Conservation (phyloP, 2,113 vertebrate genomes). For the Elachura formosa region DNA sequence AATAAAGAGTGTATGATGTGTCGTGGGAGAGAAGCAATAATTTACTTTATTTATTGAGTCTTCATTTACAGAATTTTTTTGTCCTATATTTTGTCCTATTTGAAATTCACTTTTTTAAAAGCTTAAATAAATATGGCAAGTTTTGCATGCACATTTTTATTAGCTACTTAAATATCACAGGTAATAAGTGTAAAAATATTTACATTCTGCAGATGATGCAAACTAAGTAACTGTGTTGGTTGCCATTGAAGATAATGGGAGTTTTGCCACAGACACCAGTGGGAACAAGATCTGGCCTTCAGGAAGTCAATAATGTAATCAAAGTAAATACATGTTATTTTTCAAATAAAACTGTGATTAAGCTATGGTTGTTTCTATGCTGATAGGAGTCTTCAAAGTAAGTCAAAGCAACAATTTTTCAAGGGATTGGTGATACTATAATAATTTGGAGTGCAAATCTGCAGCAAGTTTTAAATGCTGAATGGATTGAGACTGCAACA, state of each 20-base stretch:
- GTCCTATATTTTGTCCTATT: conserved; percentile 3
- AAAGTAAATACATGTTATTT: conserved; percentile 1
- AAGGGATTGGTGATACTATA: not conserved
- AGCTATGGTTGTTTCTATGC: not conserved
- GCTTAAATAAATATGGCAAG: conserved; percentile 9
- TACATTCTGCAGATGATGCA: conserved; percentile 35
- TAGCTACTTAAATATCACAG: conserved; percentile 35
- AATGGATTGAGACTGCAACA: not conserved
- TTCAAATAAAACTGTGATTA: not conserved
- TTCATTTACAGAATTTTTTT: not conserved
- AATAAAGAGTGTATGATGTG: not conserved
- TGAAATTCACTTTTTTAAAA: conserved; percentile 26
- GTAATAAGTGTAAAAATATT: conserved; percentile 43
- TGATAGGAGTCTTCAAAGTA: not conserved
- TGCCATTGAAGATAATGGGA: not conserved
- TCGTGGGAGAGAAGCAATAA: not conserved
- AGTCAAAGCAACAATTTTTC: not conserved
- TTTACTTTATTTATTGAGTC: not conserved
- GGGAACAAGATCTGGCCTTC: not conserved
- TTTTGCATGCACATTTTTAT: conserved; percentile 43
- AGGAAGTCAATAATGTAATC: not conserved
- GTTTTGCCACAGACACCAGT: not conserved
- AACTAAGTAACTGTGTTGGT: not conserved
- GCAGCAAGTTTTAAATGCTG: not conserved
- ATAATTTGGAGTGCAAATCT: not conserved